phyloP scores from a whole-genome alignment of 2,797 vertebrate species.

The Micrastur ruficollis region DNA sequence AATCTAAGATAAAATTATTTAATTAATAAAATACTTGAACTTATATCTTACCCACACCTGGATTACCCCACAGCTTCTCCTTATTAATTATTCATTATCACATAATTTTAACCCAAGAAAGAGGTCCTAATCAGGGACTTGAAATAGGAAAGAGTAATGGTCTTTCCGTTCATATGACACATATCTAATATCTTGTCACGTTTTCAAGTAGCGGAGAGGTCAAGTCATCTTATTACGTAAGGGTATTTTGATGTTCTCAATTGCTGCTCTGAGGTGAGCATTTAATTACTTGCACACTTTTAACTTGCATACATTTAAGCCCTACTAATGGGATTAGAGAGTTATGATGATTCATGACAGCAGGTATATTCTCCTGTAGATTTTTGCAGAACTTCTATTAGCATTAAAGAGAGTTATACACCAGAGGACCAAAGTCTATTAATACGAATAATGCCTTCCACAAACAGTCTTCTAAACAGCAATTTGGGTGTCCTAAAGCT shows the following conservation, averaged over 20 bases:
- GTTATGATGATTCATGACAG: background rate
- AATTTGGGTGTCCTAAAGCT: slow-evolving; percentile 27
- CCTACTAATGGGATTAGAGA: slow-evolving; percentile 2
- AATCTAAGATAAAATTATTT: background rate
- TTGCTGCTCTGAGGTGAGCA: background rate
- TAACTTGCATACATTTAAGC: background rate
- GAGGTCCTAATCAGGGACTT: background rate
- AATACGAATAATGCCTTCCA: background rate
- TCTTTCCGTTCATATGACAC: background rate
- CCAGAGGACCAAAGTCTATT: background rate
- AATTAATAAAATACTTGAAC: background rate
- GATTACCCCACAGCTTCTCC: background rate
- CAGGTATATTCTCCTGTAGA: background rate
- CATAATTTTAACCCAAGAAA: background rate
- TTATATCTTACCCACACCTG: background rate
- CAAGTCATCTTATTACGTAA: background rate
- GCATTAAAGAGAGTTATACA: slow-evolving; percentile 14
- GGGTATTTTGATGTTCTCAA: background rate
- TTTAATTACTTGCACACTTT: background rate
- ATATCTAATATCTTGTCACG: background rate
- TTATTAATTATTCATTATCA: background rate
- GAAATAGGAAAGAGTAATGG: background rate
- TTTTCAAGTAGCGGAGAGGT: background rate
- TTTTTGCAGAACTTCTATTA: slow-evolving; percentile 1
- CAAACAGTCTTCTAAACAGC: slow-evolving; percentile 31